Evolutionary conservation across 1,140 invertebrate genomes (phyloP), one percentile per base, ranked within the genome.

Genomic region (Hestina assimilis): DNA sequence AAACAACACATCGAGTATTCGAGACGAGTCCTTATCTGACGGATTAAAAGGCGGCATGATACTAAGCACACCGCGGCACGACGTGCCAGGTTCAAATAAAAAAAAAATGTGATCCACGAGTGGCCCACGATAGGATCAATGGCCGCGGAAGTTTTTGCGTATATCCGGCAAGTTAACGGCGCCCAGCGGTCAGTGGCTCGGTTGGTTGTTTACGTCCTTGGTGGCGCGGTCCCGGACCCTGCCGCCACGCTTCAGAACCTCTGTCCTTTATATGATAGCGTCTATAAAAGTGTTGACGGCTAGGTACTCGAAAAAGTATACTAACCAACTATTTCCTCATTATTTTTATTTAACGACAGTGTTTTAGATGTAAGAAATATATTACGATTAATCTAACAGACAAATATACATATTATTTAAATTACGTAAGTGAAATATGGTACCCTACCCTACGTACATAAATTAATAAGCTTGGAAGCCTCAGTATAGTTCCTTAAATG

Each of bases 1-100:
- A 85, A 85, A 82, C 81, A 80, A 66, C 66, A 71, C 66, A 68
- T 52, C 66, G 68, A 69, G 60, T 69, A 61, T 66, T 66, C 63
- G 63, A 67, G 50, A 67, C 40, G 52, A 71, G 40, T 72, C 62
- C 66, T 78, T 83, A 81, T 79, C 79, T 76, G 67, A 70, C 66
- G 69, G 74, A 84, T 82, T 79, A 79, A 75, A 77, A 67, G 69
- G 54, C 63, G 66, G 58, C 66, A 51, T 52, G 67, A 72, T 71
- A 74, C 61, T 46, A 55, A 61, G 59, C 63, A 60, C 63, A 43
- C 59, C 52, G 67, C 58, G 35, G 50, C 21, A 42, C 40, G 48
- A 55, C 43, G 43, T 45, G 55, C 29, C 23, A 62, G 59, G 73
- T 72, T 79, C 73, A 72, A 71, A 72, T 66, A 66, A 63, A 69